Evolutionary conservation across 2,888 invertebrate species (phyloP).

Genomic region (Aphodius granarius): DNA sequence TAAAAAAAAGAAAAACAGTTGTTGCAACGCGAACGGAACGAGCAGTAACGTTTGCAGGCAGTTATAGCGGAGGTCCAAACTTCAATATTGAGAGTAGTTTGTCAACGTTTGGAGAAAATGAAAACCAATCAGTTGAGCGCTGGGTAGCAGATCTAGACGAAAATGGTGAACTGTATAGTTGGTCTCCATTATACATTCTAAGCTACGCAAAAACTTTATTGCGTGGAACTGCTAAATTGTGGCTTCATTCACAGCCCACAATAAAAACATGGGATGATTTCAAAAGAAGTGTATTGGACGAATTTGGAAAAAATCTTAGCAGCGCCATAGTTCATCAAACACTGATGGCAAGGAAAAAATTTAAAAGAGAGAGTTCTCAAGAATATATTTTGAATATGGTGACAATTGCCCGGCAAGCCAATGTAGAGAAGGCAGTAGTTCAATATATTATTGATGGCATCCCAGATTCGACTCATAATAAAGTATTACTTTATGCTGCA

Average conservation of each 20-base stretch:
- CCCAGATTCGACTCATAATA: conserved; percentile 10
- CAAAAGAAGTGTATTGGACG: conserved; percentile 12
- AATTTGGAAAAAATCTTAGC: conserved; percentile 20
- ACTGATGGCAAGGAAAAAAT: conserved; percentile 28
- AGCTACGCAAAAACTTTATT: too few relatives aligned
- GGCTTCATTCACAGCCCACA: conserved; percentile 20
- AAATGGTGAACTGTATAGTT: conserved; percentile 13
- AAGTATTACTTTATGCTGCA: conserved; percentile 25
- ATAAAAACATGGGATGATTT: conserved; percentile 21
- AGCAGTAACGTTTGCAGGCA: too few relatives aligned
- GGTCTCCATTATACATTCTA: conserved; percentile 23
- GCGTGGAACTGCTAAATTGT: too few relatives aligned
- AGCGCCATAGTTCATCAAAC: background rate
- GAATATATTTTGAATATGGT: conserved; percentile 44
- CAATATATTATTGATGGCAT: conserved; percentile 46
- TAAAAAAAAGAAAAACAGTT: too few relatives aligned
- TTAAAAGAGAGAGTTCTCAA: conserved; percentile 41
- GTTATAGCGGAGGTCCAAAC: too few relatives aligned
- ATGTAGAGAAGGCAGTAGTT: conserved; percentile 41
- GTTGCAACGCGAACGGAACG: too few relatives aligned
- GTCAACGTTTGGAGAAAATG: conserved; percentile 22
- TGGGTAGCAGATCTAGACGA: conserved; percentile 29
- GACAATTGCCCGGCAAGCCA: conserved; percentile 39
- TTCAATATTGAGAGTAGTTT: too few relatives aligned
- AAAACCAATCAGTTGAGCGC: conserved; percentile 15